Percentiles rank a stretch among this genome's conserved stretches.
Conservation (phyloP, 2,888 invertebrate genomes). For the Limenitis camilla region DNA sequence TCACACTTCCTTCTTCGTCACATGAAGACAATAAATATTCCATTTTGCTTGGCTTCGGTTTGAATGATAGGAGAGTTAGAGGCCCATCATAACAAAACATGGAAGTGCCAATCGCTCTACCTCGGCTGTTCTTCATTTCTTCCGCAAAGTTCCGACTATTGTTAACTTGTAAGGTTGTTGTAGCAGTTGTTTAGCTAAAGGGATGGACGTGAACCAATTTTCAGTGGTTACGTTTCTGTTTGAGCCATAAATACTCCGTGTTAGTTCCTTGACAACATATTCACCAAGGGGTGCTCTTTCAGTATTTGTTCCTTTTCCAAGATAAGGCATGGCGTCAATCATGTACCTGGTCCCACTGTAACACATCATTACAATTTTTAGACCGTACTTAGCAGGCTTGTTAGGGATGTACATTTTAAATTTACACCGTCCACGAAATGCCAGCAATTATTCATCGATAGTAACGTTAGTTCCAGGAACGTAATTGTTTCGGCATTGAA, state of each 20-base stretch:
- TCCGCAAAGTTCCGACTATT: neutral
- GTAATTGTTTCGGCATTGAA: too few relatives aligned
- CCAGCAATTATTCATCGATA: conserved; percentile 28
- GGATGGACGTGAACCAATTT: neutral
- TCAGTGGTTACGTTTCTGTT: conserved; percentile 18
- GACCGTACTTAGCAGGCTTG: conserved; percentile 27
- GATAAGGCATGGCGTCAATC: conserved; percentile 35
- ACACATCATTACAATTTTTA: conserved; percentile 36
- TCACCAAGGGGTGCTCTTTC: conserved; percentile 25
- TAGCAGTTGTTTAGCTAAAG: neutral
- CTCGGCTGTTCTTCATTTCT: neutral
- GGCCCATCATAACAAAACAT: neutral
- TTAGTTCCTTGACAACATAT: conserved; percentile 25
- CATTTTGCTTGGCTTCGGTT: conserved; percentile 7
- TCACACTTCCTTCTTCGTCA: conserved; percentile 6
- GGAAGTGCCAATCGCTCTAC: neutral
- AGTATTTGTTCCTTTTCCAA: conserved; percentile 32
- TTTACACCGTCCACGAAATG: conserved; percentile 24
- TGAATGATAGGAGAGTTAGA: conserved; percentile 4
- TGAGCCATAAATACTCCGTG: conserved; percentile 21
- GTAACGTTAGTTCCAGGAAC: too few relatives aligned
- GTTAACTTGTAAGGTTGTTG: neutral
- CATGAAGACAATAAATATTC: conserved; percentile 7
- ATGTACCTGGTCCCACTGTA: conserved; percentile 38
- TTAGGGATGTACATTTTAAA: conserved; percentile 23